Percentiles rank a stretch among this genome's conserved stretches.
These are phyloP conservation scores for Coturnix japonica DNA, from an alignment of 2,113 vertebrate genomes.

Conservation along the genomic window DNA sequence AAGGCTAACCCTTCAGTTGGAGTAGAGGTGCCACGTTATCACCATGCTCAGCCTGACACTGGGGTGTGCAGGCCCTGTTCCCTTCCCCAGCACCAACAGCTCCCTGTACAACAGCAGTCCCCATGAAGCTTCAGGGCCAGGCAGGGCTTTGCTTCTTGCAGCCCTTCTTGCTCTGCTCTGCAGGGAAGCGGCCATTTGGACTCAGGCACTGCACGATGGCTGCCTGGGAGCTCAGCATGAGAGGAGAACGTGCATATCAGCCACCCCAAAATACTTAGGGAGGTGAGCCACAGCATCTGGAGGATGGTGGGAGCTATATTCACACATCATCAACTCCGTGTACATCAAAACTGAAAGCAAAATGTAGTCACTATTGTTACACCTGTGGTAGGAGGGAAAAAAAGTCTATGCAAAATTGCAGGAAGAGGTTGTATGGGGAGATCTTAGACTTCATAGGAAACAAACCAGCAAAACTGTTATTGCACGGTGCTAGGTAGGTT, in stretches of 20 bases:
- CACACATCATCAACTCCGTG: background rate
- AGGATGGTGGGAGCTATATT: background rate
- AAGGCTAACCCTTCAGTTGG: conserved; percentile 68
- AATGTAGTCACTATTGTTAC: background rate
- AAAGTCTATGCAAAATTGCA: background rate
- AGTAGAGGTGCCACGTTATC: conserved; percentile 43
- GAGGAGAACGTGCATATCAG: background rate
- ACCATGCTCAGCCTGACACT: background rate
- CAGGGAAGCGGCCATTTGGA: background rate
- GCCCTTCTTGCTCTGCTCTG: background rate
- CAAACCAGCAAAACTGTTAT: background rate
- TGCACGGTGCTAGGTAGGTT: background rate
- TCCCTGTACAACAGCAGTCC: background rate
- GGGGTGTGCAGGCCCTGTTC: background rate
- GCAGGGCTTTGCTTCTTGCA: background rate
- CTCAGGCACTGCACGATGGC: background rate
- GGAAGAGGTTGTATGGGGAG: background rate
- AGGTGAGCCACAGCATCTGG: conserved; percentile 26
- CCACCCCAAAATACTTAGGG: background rate
- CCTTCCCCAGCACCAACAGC: background rate
- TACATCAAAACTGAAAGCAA: background rate
- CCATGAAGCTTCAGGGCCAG: background rate
- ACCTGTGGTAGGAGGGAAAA: background rate
- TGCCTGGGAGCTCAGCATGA: background rate
- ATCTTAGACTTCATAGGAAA: background rate